phyloP scores from a whole-genome alignment of 2,113 vertebrate genomes.

The Gymnorhina tibicen region DNA sequence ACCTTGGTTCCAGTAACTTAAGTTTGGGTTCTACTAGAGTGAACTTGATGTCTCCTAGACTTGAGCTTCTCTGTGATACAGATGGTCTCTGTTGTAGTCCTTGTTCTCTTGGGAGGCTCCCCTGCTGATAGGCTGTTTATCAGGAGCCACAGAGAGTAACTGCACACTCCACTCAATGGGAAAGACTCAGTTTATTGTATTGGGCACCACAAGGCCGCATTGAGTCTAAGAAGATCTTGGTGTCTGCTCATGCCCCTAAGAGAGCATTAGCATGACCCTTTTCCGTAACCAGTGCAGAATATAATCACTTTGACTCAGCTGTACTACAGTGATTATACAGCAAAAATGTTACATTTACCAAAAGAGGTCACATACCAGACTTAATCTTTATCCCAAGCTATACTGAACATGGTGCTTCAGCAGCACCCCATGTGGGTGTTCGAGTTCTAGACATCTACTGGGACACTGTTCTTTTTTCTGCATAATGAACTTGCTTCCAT shows the following conservation, averaged over 20 bases:
- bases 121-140: background rate
- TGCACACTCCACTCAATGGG: background rate
- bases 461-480: background rate
- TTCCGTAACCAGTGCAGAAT: background rate
- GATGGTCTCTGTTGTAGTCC: background rate
- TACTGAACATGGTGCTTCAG: background rate
- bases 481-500: background rate
- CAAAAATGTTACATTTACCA: background rate
- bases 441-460: background rate
- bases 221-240: background rate
- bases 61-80: background rate
- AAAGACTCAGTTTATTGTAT: background rate
- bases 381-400: background rate
- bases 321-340: background rate
- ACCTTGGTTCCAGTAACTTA: background rate
- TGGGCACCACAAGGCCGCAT: background rate
- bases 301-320: background rate
- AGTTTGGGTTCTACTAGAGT: background rate
- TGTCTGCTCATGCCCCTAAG: background rate
- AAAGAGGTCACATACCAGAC: background rate
- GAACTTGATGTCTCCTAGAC: background rate
- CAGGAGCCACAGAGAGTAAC: background rate
- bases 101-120: background rate
- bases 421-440: background rate
- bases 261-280: background rate